phyloP scores from a whole-genome alignment of 2,888 invertebrate genomes.

The Erebia ligea region DNA sequence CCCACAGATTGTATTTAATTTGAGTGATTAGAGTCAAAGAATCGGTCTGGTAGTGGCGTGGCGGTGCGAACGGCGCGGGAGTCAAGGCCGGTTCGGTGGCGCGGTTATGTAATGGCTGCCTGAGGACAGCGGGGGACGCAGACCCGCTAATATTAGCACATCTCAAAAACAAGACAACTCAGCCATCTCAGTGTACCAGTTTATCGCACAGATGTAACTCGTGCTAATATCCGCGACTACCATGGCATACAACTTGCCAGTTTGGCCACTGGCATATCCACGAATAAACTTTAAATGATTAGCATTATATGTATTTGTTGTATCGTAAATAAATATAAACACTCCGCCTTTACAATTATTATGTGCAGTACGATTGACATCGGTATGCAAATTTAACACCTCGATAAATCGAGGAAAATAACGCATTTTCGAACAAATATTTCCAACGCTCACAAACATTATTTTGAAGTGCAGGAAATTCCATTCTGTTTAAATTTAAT shows the following conservation, averaged over 20 bases:
- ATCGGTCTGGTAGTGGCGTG: constrained; percentile 40
- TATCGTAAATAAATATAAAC: constrained; percentile 13
- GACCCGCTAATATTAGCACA: constrained; percentile 75
- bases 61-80: constrained; percentile 68
- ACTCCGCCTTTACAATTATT: not conserved
- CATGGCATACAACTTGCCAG: not conserved
- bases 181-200: constrained; percentile 51
- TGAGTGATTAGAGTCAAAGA: constrained; percentile 22
- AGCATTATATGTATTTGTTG: not conserved
- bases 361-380: not conserved
- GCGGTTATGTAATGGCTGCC: constrained; percentile 71
- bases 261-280: not conserved
- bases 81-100: constrained; percentile 77
- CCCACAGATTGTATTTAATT: constrained; percentile 20
- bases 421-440: constrained; percentile 5
- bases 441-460: not conserved
- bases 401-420: constrained; percentile 19
- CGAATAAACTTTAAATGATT: not conserved
- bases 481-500: not conserved
- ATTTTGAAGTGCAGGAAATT: not conserved
- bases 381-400: constrained; percentile 22
- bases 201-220: constrained; percentile 42
- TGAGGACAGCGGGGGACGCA: constrained; percentile 61
- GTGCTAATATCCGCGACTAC: constrained; percentile 21
- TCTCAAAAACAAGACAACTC: constrained; percentile 69